Conservation (phyloP, 35 echinoderm and acorn worm species). For the Apostichopus californicus region DNA sequence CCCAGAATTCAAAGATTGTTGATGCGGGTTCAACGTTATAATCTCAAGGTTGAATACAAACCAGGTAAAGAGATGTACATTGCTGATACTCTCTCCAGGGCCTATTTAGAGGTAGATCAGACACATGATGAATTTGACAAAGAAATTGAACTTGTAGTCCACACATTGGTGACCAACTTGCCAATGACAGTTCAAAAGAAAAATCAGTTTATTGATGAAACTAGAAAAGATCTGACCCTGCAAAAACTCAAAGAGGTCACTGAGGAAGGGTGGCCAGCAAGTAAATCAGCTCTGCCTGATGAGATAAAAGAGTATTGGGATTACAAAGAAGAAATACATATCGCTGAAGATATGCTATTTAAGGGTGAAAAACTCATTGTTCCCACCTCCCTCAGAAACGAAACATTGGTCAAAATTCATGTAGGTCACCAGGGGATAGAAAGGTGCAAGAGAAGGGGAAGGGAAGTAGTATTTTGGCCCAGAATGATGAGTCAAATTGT, state of each 20-base stretch:
- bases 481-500: conserved; percentile 27
- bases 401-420: background rate
- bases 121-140: too few species aligned
- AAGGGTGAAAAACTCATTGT: conserved; percentile 17
- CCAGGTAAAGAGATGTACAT: too few species aligned
- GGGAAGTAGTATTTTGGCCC: conserved; percentile 30
- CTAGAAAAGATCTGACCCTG: background rate
- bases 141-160: conserved; percentile 5
- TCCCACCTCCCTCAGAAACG: background rate
- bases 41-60: too few species aligned
- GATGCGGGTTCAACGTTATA: too few species aligned
- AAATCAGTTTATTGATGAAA: conserved; percentile 19
- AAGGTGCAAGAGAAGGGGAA: background rate
- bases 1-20: too few species aligned
- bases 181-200: background rate
- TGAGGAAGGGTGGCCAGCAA: background rate
- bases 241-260: background rate
- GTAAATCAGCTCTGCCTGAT: too few species aligned
- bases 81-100: too few species aligned
- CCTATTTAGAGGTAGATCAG: too few species aligned
- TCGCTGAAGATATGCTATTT: background rate
- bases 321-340: too few species aligned
- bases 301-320: too few species aligned
- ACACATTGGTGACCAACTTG: background rate
- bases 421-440: conserved; percentile 9